phyloP scores from a whole-genome alignment of 1,140 invertebrate species.

The Pentalonia nigronervosa region DNA sequence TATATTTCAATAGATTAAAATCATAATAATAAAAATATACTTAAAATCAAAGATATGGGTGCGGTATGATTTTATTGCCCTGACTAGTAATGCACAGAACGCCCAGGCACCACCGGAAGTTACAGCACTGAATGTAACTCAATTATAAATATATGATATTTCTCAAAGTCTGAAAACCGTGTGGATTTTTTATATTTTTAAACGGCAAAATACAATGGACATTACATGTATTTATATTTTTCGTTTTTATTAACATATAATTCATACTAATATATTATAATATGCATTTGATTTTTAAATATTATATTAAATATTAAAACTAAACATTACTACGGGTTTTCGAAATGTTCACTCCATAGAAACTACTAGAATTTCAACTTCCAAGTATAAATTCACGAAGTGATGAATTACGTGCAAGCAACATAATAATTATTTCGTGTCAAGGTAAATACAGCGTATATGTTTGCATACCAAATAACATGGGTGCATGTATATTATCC shows the following conservation, averaged over 20 bases:
- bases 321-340: not conserved
- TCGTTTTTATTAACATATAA: too few species aligned
- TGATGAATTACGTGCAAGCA: constrained; percentile 4
- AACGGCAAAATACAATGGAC: too few species aligned
- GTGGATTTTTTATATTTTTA: not conserved
- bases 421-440: not conserved
- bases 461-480: constrained; percentile 25
- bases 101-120: not conserved
- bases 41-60: not conserved
- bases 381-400: not conserved
- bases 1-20: too few species aligned
- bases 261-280: too few species aligned
- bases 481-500: not conserved
- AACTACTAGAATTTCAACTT: not conserved
- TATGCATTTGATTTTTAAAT: too few species aligned
- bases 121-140: not conserved
- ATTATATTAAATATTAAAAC: not conserved
- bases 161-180: not conserved
- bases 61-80: too few species aligned
- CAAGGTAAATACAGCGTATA: not conserved
- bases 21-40: not conserved
- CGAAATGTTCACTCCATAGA: not conserved
- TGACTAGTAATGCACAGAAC: not conserved
- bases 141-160: not conserved
- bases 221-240: too few species aligned